phyloP scores from a whole-genome alignment of 2,888 invertebrate genomes.

The Brachypalpus laphriformis region DNA sequence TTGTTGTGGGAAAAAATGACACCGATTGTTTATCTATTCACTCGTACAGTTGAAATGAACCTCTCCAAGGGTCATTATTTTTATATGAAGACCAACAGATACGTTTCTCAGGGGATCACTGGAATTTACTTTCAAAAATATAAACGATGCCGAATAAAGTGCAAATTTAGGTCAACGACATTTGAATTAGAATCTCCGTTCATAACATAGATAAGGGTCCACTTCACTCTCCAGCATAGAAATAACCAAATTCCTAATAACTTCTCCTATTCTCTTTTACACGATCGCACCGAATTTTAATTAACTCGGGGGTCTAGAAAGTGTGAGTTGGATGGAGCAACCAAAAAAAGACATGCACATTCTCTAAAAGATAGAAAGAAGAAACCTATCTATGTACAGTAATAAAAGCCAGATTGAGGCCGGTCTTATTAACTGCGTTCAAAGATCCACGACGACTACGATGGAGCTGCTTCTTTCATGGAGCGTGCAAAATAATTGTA shows the following conservation, averaged over 20 bases:
- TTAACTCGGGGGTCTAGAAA: conserved; percentile 25
- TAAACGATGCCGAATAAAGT: neutral
- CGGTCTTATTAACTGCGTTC: conserved; percentile 34
- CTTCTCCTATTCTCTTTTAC: conserved; percentile 9
- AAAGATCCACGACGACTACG: conserved; percentile 31
- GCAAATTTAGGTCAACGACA: conserved; percentile 41
- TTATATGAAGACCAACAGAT: conserved; percentile 36
- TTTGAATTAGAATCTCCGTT: conserved; percentile 15
- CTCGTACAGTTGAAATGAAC: neutral
- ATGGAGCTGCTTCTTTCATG: neutral
- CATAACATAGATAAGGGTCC: conserved; percentile 11
- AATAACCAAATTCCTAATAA: conserved; percentile 1
- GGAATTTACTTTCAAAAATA: conserved; percentile 1
- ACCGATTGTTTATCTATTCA: neutral
- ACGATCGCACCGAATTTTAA: conserved; percentile 34
- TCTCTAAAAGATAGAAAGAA: neutral
- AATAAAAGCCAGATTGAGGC: conserved; percentile 46
- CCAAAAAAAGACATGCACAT: neutral
- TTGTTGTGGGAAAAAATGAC: neutral
- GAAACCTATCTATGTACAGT: neutral
- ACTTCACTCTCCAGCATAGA: neutral
- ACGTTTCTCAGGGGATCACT: neutral
- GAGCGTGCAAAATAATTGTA: conserved; percentile 24
- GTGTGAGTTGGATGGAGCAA: conserved; percentile 24
- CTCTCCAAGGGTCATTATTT: conserved; percentile 27